These are phyloP conservation scores for Hydractinia echinata DNA, from an alignment of 30 jellyfish, hydroid and myxozoan genomes.

Conservation along the genomic window DNA sequence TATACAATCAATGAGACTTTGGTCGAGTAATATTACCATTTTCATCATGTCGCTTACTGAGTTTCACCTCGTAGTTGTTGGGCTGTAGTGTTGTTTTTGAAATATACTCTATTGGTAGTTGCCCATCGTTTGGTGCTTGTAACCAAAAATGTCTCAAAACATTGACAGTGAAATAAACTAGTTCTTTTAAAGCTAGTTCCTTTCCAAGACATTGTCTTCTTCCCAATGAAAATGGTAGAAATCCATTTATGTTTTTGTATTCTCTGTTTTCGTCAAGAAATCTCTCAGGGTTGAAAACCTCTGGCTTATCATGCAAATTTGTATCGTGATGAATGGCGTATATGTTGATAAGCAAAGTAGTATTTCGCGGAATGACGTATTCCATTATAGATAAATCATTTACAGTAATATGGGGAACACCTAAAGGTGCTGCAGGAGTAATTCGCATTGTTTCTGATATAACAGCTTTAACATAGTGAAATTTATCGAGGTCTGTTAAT, in stretches of 20 bases:
- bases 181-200: neutral
- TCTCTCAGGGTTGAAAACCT: constrained; percentile 9
- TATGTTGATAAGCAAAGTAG: neutral
- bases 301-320: neutral
- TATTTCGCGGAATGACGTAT: constrained; percentile 13
- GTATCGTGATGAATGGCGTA: constrained; percentile 14
- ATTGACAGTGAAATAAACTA: neutral
- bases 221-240: constrained; percentile 12
- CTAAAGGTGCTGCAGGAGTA: neutral
- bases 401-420: neutral
- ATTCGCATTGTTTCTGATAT: neutral
- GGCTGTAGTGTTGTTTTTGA: neutral
- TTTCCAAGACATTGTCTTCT: constrained; percentile 23
- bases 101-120: neutral
- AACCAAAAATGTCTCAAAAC: neutral
- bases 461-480: constrained; percentile 6
- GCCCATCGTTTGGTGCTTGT: neutral
- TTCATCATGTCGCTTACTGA: neutral
- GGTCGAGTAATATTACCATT: neutral
- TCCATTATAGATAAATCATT: neutral
- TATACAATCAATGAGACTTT: no score
- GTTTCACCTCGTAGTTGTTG: neutral
- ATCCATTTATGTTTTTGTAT: neutral
- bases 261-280: constrained; percentile 1
- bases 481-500: neutral